phyloP scores from a whole-genome alignment of 2,113 vertebrate genomes.

The Aix galericulata region DNA sequence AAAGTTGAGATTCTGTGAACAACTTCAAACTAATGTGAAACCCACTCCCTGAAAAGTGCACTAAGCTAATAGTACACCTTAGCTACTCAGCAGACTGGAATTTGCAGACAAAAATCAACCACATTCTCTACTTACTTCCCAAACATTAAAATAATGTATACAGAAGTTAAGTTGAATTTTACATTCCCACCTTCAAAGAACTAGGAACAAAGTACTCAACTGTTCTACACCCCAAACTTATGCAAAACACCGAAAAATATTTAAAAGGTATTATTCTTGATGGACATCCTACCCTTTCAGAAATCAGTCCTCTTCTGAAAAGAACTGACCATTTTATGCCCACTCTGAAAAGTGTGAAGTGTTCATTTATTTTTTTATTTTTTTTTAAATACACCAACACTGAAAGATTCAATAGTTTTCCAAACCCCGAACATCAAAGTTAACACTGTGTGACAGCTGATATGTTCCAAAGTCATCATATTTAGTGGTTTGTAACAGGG shows the following conservation, averaged over 20 bases:
- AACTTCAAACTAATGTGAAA: not conserved
- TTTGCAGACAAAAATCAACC: not conserved
- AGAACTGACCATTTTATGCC: not conserved
- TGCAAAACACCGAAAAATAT: not conserved
- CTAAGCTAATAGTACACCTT: not conserved
- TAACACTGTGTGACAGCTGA: constrained; percentile 78
- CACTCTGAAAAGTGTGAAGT: not conserved
- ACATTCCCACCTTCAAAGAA: not conserved
- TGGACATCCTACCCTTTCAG: not conserved
- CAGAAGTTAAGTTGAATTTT: not conserved
- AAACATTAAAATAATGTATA: not conserved
- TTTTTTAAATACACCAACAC: constrained; percentile 25
- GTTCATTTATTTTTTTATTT: constrained; percentile 27
- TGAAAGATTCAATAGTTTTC: constrained; percentile 35
- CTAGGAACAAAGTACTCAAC: not conserved
- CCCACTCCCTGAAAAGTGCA: not conserved
- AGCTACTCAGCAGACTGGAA: not conserved
- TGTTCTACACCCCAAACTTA: not conserved
- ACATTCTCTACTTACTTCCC: not conserved
- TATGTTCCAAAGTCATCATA: constrained; percentile 68
- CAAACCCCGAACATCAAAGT: constrained; percentile 65
- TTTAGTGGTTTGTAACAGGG: constrained; percentile 77
- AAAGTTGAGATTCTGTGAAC: not conserved
- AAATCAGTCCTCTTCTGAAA: not conserved
- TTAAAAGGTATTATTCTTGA: not conserved